phyloP scores from a whole-genome alignment of 2,797 vertebrate genomes.

The Tiaroga cobitis region DNA sequence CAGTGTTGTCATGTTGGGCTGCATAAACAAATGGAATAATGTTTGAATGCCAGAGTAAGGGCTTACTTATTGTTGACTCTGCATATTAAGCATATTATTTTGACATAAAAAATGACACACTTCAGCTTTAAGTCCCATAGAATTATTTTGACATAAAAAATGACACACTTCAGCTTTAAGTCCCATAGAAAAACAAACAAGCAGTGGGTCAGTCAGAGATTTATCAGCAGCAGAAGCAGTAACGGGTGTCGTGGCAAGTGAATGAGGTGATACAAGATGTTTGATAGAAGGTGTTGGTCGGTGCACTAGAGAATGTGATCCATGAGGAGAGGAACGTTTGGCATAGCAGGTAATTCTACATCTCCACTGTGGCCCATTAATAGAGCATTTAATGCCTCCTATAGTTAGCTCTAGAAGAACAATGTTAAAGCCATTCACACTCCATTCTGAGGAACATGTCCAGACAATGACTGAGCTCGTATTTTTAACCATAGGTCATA shows the following conservation, averaged over 20 bases:
- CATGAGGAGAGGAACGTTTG: neutral
- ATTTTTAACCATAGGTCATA: conserved; percentile 47
- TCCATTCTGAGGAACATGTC: conserved; percentile 17
- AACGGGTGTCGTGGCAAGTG: neutral
- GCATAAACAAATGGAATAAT: neutral
- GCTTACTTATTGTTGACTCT: neutral
- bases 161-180: neutral
- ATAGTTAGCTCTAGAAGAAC: neutral
- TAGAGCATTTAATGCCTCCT: conserved; percentile 21
- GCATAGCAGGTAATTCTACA: neutral
- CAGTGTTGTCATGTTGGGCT: neutral
- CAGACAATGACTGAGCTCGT: conserved; percentile 39
- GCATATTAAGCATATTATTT: neutral
- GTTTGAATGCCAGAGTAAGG: neutral
- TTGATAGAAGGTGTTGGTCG: neutral
- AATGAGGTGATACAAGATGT: neutral
- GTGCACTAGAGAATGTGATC: neutral
- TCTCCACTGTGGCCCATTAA: neutral
- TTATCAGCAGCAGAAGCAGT: conserved; percentile 2
- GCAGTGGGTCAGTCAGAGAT: neutral
- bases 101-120: neutral
- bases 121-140: conserved; percentile 6
- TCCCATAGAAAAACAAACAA: conserved; percentile 10
- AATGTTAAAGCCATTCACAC: conserved; percentile 30
- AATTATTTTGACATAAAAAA: no score